Evolutionary conservation across 2,888 invertebrate species (phyloP).

Genomic region (Drosophila kokeensis): DNA sequence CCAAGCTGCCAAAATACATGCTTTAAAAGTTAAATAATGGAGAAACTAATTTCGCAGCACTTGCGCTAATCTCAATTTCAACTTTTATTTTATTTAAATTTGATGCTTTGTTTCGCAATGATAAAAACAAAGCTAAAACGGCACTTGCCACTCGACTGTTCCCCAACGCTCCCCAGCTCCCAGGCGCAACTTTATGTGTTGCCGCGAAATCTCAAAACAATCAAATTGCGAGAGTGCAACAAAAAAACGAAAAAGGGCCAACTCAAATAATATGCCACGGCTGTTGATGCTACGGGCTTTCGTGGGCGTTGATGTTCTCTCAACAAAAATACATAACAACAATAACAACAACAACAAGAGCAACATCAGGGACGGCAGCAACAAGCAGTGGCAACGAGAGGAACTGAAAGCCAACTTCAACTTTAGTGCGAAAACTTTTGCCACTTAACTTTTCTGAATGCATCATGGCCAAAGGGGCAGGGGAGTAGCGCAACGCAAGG

Average conservation of each 20-base stretch:
- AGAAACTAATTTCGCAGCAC: conserved; percentile 70
- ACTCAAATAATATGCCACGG: conserved; percentile 68
- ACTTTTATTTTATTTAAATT: conserved; percentile 77
- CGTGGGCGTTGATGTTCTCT: conserved; percentile 77
- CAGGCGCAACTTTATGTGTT: conserved; percentile 69
- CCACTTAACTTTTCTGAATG: conserved; percentile 77
- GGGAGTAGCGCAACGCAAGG: neutral
- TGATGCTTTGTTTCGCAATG: conserved; percentile 63
- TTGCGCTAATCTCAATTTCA: conserved; percentile 73
- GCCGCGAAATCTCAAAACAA: conserved; percentile 78
- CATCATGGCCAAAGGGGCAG: conserved; percentile 9
- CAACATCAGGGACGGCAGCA: conserved; percentile 3
- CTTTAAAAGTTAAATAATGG: conserved; percentile 53
- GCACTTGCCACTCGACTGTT: conserved; percentile 14
- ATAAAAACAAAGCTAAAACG: conserved; percentile 53
- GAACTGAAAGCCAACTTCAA: conserved; percentile 67
- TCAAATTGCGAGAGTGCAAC: conserved; percentile 69
- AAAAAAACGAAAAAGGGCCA: conserved; percentile 46
- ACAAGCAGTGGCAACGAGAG: conserved; percentile 20
- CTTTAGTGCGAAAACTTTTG: conserved; percentile 80
- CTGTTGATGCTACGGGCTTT: conserved; percentile 52
- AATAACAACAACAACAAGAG: conserved; percentile 25
- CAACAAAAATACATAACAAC: conserved; percentile 64
- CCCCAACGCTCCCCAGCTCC: conserved; percentile 11
- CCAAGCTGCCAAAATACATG: conserved; percentile 26